Percentiles rank a stretch among this genome's conserved stretches.
Evolutionary conservation across 2,797 vertebrate species (phyloP).

Genomic region (Lagocephalus sceleratus): DNA sequence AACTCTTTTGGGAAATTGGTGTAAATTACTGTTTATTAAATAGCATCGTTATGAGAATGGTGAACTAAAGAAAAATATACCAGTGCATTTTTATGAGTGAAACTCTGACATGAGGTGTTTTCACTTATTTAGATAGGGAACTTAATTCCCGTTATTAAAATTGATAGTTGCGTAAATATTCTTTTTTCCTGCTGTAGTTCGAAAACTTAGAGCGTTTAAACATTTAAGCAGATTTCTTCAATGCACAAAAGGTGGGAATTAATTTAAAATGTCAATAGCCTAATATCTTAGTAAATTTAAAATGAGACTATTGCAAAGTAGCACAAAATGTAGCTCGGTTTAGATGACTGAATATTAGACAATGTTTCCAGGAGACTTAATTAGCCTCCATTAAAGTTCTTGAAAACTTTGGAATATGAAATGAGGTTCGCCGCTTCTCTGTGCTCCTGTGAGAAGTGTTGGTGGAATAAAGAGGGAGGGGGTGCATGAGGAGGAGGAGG

Average conservation of each 20-base stretch:
- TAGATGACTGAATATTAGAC: neutral
- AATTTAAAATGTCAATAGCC: too few relatives aligned
- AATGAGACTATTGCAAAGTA: neutral
- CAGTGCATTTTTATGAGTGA: neutral
- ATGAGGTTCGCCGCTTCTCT: constrained; percentile 46
- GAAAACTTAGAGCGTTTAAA: too few relatives aligned
- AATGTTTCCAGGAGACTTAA: neutral
- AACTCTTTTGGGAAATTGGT: neutral
- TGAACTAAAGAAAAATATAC: too few relatives aligned
- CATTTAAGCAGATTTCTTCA: too few relatives aligned
- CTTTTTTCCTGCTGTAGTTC: too few relatives aligned
- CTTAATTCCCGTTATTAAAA: too few relatives aligned
- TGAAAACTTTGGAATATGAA: constrained; percentile 52
- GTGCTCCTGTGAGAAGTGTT: constrained; percentile 60
- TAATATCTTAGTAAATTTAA: neutral
- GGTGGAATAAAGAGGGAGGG: constrained; percentile 31
- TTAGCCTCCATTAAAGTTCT: constrained; percentile 23
- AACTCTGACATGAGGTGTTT: neutral
- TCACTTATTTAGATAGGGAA: neutral
- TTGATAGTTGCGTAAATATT: too few relatives aligned
- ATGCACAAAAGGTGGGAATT: too few relatives aligned
- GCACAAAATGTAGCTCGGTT: neutral
- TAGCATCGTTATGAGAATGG: too few relatives aligned
- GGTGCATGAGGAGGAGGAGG: constrained; percentile 22
- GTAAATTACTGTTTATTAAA: too few relatives aligned